Conservation (phyloP, 2,113 vertebrate species). For the Bos indicus region DNA sequence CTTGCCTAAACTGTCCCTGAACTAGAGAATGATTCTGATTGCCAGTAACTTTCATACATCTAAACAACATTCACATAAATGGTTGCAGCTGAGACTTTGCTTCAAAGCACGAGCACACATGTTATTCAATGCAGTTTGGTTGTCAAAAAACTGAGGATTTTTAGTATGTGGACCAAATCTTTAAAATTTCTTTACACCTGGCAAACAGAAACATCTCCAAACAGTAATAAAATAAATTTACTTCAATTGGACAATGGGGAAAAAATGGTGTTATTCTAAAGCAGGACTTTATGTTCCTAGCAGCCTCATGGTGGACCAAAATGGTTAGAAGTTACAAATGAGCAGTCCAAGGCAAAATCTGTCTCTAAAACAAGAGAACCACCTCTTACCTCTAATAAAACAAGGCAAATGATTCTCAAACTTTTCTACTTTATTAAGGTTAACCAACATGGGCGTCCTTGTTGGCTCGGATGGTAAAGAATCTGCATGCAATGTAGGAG, state of each 20-base stretch:
- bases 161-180: background rate
- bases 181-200: background rate
- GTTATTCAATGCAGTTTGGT: background rate
- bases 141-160: conserved; percentile 9
- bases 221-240: background rate
- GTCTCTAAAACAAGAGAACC: background rate
- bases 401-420: background rate
- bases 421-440: conserved; percentile 51
- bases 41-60: background rate
- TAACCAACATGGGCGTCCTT: background rate
- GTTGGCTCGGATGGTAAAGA: background rate
- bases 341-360: background rate
- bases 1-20: background rate
- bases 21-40: background rate
- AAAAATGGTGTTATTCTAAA: background rate
- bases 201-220: background rate
- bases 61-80: background rate
- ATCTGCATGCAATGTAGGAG: background rate
- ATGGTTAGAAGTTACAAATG: background rate
- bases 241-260: background rate
- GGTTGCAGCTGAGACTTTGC: background rate
- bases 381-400: background rate
- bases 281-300: background rate
- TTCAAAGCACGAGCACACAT: background rate
- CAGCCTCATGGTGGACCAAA: background rate